A percentile compares a stretch with the other conserved stretches of the same genome.
These are phyloP conservation scores for Vulpes vulpes DNA, from an alignment of 2,113 vertebrate genomes.

Conservation along the genomic window DNA sequence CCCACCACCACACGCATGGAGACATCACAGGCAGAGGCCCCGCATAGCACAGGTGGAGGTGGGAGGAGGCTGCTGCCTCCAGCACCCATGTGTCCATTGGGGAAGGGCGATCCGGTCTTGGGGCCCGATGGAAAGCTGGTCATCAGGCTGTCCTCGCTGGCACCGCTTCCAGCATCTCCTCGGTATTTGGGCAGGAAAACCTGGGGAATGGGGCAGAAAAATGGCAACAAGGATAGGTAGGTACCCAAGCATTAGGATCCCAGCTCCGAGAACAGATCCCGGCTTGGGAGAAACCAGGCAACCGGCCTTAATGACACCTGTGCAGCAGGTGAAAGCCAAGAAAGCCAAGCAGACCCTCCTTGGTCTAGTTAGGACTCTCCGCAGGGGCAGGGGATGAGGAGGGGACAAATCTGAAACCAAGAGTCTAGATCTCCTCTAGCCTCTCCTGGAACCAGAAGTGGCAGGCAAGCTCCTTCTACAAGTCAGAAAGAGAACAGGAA, in stretches of 20 bases:
- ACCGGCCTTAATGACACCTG: background rate
- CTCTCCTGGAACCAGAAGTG: background rate
- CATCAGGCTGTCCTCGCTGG: constrained; percentile 65
- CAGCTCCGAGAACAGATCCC: background rate
- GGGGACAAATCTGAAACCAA: background rate
- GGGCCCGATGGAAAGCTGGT: constrained; percentile 79
- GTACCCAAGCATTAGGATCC: accelerated
- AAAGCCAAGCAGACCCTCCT: background rate
- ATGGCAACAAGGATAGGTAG: background rate
- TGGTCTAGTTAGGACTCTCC: background rate
- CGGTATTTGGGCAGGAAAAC: constrained; percentile 90
- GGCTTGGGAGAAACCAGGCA: background rate
- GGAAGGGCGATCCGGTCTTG: constrained; percentile 81
- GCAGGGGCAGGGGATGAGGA: accelerated
- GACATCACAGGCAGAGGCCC: constrained; percentile 85
- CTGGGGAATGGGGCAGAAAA: constrained; percentile 73
- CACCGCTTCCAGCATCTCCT: constrained; percentile 61
- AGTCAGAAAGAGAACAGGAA: background rate
- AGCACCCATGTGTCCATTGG: constrained; percentile 77
- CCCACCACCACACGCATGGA: constrained; percentile 81
- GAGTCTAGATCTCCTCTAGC: background rate
- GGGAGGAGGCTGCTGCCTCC: constrained; percentile 54
- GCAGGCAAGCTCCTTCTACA: background rate
- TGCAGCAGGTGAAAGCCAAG: background rate
- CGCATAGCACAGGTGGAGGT: constrained; percentile 73